Evolutionary conservation across 2,888 invertebrate genomes (phyloP).

Genomic region (Cynaeus angustus): DNA sequence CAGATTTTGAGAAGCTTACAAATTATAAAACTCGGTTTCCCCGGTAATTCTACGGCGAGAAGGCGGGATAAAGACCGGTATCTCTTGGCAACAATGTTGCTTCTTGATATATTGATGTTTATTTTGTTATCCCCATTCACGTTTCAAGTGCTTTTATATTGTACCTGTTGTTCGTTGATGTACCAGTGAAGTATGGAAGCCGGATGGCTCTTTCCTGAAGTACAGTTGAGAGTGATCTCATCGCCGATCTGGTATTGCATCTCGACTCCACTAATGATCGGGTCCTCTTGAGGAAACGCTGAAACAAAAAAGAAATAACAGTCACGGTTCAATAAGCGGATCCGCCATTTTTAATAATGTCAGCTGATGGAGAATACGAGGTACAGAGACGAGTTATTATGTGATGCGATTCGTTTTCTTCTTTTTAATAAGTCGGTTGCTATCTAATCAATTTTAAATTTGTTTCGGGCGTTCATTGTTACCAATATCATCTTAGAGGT

Average conservation of each 20-base stretch:
- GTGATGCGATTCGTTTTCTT: not conserved
- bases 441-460: not conserved
- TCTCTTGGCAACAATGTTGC: constrained; percentile 34
- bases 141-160: constrained; percentile 44
- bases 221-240: constrained; percentile 83
- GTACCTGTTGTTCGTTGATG: constrained; percentile 85
- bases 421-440: not conserved
- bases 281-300: constrained; percentile 81
- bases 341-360: constrained; percentile 9
- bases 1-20: constrained; percentile 2
- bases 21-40: constrained; percentile 17
- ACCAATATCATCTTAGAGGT: no score
- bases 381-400: constrained; percentile 4
- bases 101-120: constrained; percentile 46
- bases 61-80: constrained; percentile 29
- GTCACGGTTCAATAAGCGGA: constrained; percentile 3
- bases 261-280: constrained; percentile 83
- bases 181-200: constrained; percentile 85
- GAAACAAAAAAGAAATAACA: constrained; percentile 53
- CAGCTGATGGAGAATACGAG: not conserved
- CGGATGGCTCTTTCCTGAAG: constrained; percentile 84
- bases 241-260: constrained; percentile 84
- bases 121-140: constrained; percentile 41
- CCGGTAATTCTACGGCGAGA: constrained; percentile 6
- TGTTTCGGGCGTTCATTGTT: not conserved